Evolutionary conservation across 1,140 invertebrate genomes (phyloP), one percentile per base, ranked within the genome.

Genomic region (Steinernema khuongi): DNA sequence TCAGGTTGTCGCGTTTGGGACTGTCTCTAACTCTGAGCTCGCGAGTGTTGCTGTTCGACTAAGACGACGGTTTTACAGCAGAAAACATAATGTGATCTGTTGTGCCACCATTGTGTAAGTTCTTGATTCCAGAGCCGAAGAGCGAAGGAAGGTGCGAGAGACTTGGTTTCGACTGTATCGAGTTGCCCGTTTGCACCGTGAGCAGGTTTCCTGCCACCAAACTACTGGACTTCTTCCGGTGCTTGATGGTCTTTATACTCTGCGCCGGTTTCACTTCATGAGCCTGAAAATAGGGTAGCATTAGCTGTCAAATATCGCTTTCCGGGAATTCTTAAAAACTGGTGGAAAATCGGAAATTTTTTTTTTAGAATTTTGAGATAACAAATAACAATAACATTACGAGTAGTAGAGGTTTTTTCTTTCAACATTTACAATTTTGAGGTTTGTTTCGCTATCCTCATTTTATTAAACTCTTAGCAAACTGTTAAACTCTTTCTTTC

Each of bases 181-280:
- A 60, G 50, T 60, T 60, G 50, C 50, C 50, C 7, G 7, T 60
- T 26, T 60, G 50, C 11, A 60, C 50, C 7, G 50, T 17, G 50
- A 60, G 50, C 7, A 60, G 50, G 50, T 60, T 60, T 14, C 50
- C 26, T 2, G 50, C 14, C 11, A 60, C 22, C 50, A 60, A n/a
- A 22, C 50, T 60, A 22, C 50, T 60, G 22, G 44, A 70, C 67
- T 78, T 77, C 70, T 77, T 77, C 66, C 76, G 69, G 32, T 76
- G 70, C 32, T 77, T 77, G 17, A 44, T 44, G n/a, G 70, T 36
- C 33, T 71, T 36, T 17, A 26, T 36, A 31, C 31, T 11, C n/a
- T 71, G 74, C 4, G 72, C 26, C 29, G 76, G 76, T 29, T 77
- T 77, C n/a, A 77, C 76, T 71, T 77, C 76, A 41, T 77, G 76